A percentile compares a stretch with the other conserved stretches of the same genome.
Evolutionary conservation across 1,140 invertebrate genomes (phyloP).

Genomic region (Dendrolimus kikuchii): DNA sequence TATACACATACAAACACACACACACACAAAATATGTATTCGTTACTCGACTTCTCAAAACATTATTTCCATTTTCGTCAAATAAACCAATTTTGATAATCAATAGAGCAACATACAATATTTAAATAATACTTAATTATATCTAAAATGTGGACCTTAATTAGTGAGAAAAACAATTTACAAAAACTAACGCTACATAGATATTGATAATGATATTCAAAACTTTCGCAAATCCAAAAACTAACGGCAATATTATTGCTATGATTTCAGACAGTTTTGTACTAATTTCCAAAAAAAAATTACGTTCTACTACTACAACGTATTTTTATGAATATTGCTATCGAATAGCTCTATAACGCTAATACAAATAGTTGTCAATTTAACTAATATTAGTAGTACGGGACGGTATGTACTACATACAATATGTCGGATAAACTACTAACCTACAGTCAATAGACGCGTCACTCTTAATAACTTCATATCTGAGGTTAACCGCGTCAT

Average conservation of each 20-base stretch:
- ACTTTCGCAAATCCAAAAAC: no score
- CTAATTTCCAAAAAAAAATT: no score
- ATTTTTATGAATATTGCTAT: neutral
- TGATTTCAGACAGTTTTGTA: no score
- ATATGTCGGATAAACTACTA: slow-evolving; percentile 13
- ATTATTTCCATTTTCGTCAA: no score
- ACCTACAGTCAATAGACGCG: slow-evolving; percentile 23
- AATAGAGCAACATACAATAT: neutral
- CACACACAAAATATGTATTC: no score
- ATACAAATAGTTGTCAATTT: slow-evolving; percentile 16
- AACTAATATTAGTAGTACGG: slow-evolving; percentile 16
- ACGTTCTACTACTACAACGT: no score
- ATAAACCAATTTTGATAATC: no score
- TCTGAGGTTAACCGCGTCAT: slow-evolving; percentile 7
- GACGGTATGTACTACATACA: slow-evolving; percentile 7
- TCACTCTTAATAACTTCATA: no score
- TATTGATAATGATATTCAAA: no score
- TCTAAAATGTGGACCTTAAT: slow-evolving; percentile 28
- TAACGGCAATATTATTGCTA: no score
- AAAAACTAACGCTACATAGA: slow-evolving; percentile 1
- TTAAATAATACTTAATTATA: slow-evolving; percentile 24
- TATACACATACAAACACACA: no score
- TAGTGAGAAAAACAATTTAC: slow-evolving; percentile 26
- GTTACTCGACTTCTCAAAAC: no score
- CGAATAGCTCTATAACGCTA: neutral